phyloP scores from a whole-genome alignment of 2,888 invertebrate genomes.

The Synergus laeviventris region DNA sequence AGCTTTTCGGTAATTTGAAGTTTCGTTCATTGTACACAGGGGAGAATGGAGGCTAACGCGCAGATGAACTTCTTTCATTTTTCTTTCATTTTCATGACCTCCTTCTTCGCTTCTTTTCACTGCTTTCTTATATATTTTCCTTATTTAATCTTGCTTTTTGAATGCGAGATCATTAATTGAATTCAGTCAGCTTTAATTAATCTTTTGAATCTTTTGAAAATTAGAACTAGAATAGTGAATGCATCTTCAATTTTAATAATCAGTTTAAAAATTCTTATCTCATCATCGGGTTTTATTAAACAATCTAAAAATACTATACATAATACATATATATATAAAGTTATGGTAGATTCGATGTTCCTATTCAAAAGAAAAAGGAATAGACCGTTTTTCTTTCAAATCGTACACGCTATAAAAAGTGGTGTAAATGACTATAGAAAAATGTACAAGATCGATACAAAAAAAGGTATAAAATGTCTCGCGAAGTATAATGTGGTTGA shows the following conservation, averaged over 20 bases:
- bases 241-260: background rate
- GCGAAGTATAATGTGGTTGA: constrained; percentile 35
- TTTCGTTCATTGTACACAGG: constrained; percentile 2
- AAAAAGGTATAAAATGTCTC: constrained; percentile 18
- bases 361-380: background rate
- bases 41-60: constrained; percentile 4
- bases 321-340: constrained; percentile 21
- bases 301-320: constrained; percentile 2
- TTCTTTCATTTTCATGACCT: background rate
- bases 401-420: constrained; percentile 2
- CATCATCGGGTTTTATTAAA: background rate
- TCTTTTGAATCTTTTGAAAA: background rate
- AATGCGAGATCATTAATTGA: background rate
- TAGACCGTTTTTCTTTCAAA: background rate
- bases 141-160: background rate
- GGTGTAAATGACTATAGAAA: background rate
- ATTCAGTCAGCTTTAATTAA: background rate
- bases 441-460: constrained; percentile 13
- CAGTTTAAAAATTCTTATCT: background rate
- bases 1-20: constrained; percentile 28
- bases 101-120: too few species aligned
- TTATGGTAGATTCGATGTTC: background rate
- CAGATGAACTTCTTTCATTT: constrained; percentile 16
- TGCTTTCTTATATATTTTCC: background rate
- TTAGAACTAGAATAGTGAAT: too few species aligned